Base-by-base conservation (phyloP, 2,888 invertebrate species). In the Eudemis profundana region DNA sequence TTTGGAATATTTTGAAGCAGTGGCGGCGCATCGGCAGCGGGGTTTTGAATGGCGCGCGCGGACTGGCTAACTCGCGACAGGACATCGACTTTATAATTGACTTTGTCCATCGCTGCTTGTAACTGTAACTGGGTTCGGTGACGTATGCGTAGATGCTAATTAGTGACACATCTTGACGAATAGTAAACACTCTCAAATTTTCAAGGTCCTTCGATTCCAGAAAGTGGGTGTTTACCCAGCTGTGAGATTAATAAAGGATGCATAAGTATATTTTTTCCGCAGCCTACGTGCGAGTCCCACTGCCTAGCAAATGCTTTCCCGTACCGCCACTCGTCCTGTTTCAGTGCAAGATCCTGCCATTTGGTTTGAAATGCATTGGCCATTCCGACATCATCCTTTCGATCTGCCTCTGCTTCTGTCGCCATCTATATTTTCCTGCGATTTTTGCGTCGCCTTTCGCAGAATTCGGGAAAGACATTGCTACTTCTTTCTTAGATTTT, bases 61-160 rank as follows among this genome's bases (percentile, higher is more conserved):
- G 81, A 88, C 87, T 88, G 89, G 78, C 86, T 78, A 81, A 79
- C 82, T 78, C 79, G 79, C 79, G 81, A 74, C 89, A 90, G 91
- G 90, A 90, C 90, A 89, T 87, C 90, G 86, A 90, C 90, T 91
- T 90, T 90, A 89, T 90, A 89, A 88, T 89, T 87, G 82, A 86
- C 82, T 88, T 88, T 83, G 87, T 83, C 84, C 85, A 87, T 83
- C 79, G 74, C 72, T 77, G 67, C 71, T 72, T 60, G 82, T 90
- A 90, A 91, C 90, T 88, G 90, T 90, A 65, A 60, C 65, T 47
- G 47, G 54, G 21, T 56, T 54, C 29, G 40, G 61, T 53, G 57
- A 51, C 61, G 61, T 64, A 54, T 51, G 12, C 51, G 57, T 5
- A 14, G 50, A 64, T 57, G 64, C 44, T 64, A 64, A 64, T 64